Evolutionary conservation across 2,888 invertebrate species (phyloP), one percentile per base, ranked within the genome.

Genomic region (Brachyptera putata): DNA sequence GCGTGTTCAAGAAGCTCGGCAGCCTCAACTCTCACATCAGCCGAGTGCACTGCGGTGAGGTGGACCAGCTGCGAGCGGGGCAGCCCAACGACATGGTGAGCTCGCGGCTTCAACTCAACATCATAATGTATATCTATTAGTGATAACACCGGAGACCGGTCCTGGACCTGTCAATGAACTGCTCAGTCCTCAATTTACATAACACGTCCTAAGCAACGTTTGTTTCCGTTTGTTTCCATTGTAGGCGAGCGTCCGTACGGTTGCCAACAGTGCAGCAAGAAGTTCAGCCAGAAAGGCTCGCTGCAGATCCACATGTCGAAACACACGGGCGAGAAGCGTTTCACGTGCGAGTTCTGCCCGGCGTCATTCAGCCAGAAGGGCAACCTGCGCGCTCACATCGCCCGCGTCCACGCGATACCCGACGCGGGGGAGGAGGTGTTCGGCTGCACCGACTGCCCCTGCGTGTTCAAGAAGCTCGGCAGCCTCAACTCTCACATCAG

Each of bases 11-110:
- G 67, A 83, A 81, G 69, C 74, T 86, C 1, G 83, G 84, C 9
- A 83, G 84, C 63, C 74, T 87, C 11, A 86, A 86, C 70, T 82
- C 83, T 9, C 88, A 88, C 68, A 79, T 86, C 65, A 84, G 83
- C 36, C 79, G 81, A 66, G 76, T 77, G 53, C 86, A 87, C 70
- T 67, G 66, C 7, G 62, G 64, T 22, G 61, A 63, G 53, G 57
- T 59, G 68, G 55, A 67, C 67, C 22, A 46, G 34, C 9, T 22
- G 49, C 16, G 16, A 49, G n/a, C 24, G 1, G 26, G 41, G 41
- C 7, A 46, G 11, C 9, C 24, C 24, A 46, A 46, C 22, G 41
- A 41, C 3, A 21, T 18, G 16, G 41, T 41, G 41, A 41, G 41
- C 18, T 14, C n/a, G n/a, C n/a, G n/a, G n/a, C n/a, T n/a, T n/a